These are phyloP conservation scores for Calephelis virginiensis DNA, from an alignment of 1,140 invertebrate genomes.

Conservation along the genomic window DNA sequence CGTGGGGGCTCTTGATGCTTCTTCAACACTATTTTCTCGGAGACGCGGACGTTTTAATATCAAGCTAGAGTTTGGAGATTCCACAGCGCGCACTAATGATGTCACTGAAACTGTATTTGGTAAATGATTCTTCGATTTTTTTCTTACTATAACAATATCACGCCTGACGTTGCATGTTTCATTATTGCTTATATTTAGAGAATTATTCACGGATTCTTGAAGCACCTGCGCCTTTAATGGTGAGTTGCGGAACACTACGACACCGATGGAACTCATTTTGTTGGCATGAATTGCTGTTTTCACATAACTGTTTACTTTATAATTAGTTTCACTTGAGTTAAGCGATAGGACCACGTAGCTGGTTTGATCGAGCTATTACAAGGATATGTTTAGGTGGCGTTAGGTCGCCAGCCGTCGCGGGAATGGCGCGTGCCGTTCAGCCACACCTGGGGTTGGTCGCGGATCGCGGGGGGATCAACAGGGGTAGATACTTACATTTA, in stretches of 20 bases:
- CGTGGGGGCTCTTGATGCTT: constrained; percentile 77
- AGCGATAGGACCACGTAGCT: constrained; percentile 47
- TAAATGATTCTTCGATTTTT: constrained; percentile 61
- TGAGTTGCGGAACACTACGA: constrained; percentile 70
- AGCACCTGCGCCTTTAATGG: constrained; percentile 70
- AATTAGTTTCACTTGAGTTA: constrained; percentile 43
- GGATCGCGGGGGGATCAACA: constrained; percentile 71
- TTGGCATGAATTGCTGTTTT: constrained; percentile 50
- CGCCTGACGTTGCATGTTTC: constrained; percentile 55
- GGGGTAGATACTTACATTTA: constrained; percentile 77
- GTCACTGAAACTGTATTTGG: constrained; percentile 64
- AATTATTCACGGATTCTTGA: constrained; percentile 75
- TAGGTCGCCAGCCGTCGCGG: constrained; percentile 64
- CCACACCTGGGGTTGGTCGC: constrained; percentile 71
- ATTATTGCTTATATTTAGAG: constrained; percentile 68
- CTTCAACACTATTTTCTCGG: constrained; percentile 51
- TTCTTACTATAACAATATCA: constrained; percentile 72
- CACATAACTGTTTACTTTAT: constrained; percentile 57
- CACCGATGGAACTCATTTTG: constrained; percentile 71
- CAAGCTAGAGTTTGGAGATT: constrained; percentile 36
- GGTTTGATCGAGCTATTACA: constrained; percentile 37
- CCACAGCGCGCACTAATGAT: constrained; percentile 58
- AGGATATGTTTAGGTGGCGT: constrained; percentile 59
- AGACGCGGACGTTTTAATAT: constrained; percentile 49
- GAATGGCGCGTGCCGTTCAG: constrained; percentile 74